Evolutionary conservation across 1,140 invertebrate species (phyloP), one percentile per base, ranked within the genome.

Genomic region (Cyclargus thomasi): DNA sequence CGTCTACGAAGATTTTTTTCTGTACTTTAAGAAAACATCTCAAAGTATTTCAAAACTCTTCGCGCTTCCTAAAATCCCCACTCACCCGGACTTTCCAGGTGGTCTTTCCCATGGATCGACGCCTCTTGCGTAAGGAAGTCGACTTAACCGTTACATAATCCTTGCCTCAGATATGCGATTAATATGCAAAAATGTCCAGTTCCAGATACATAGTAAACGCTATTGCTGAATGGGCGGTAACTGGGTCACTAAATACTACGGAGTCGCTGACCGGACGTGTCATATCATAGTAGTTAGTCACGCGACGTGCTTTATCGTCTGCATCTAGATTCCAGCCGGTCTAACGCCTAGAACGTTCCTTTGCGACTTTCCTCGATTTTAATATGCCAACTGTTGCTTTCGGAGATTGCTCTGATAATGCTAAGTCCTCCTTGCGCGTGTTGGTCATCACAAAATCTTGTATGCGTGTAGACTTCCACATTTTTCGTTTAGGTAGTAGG

Each of bases 101-200:
- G 39, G 10, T 47, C 39, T 47, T 16, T 14, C 39, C 29, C 29
- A 29, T 29, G 29, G 29, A 47, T 14, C 39, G 8, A 47, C 3
- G 3, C 39, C 11, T 47, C 39, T 47, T 47, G 39, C 39, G 14
- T 47, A 47, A 47, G 39, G 10, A 16, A 11, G 39, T 16, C 3
- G 39, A 47, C 39, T 47, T 14, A 47, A 47, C 39, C 39, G 39
- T 47, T 47, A 47, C 39, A 47, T 47, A 47, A 47, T 11, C 11
- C 39, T 47, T 47, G 39, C 10, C 39, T 47, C 39, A 47, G 39
- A 47, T 47, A 14, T 16, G 39, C 39, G 8, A 47, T 47, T 47
- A 47, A 47, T 47, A 47, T 47, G 39, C 39, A 47, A 47, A 47
- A 47, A 47, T 47, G 39, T 47, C 39, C 39, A 47, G 39, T 47